Evolutionary conservation across 2,797 vertebrate genomes (phyloP), one percentile per base, ranked within the genome.

Genomic region (Coracias cyanogaster): DNA sequence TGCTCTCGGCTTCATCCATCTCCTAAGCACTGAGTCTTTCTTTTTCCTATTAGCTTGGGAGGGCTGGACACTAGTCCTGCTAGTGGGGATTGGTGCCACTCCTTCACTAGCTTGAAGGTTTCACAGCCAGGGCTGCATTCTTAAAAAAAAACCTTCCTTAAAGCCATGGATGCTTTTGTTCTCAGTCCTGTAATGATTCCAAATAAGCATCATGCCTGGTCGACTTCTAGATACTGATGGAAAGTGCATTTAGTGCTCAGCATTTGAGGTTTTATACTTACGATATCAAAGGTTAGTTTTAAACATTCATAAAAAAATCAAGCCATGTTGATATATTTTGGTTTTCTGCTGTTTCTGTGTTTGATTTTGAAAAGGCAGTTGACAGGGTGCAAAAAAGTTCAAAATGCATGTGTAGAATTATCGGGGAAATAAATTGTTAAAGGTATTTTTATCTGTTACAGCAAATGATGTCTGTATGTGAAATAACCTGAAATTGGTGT

Each of bases 71-170:
- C 65, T 9, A 17, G 82, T 80, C 51, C n/a, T 62, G 78, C 91
- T 79, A 11, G 60, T 95, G 83, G 87, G 78, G 69, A 51, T 90
- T 19, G 3, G 51, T 62, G 94, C 96, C 97, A 95, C 96, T 98
- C 98, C 98, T 98, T 97, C 93, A 57, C 77, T 74, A 58, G 67
- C 96, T 62, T 10, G 70, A 39, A 69, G 49, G 92, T 89, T 72
- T 79, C 81, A 74, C 55, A 82, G 16, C 62, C 82, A 10, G 54
- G 70, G 74, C 73, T 94, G 69, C 13, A 1, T 64, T 39, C 8
- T 33, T 54, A 77, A 77, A 64, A 60, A 19, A 5, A 0, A 8
- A 90, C n/a, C 66, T 79, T 77, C 89, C 77, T 87, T 85, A 67
- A 82, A 97, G 78, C 62, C 33, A 6, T 25, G 78, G 64, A 71